phyloP scores from a whole-genome alignment of 2,797 vertebrate species.

The Fringilla coelebs region DNA sequence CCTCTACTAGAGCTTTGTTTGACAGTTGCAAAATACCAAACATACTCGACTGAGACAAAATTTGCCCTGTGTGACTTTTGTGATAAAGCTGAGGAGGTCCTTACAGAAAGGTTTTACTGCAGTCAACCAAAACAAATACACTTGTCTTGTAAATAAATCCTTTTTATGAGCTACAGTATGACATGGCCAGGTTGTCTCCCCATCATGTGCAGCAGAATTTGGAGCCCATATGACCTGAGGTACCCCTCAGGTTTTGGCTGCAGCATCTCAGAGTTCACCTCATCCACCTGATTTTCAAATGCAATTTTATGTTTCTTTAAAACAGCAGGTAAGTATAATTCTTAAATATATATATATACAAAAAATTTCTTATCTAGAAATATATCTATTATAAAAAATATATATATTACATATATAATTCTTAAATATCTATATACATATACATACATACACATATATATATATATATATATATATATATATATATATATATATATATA shows the following conservation, averaged over 20 bases:
- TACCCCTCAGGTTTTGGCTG: neutral
- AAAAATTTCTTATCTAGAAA: no score
- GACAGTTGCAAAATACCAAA: neutral
- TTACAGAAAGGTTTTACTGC: neutral
- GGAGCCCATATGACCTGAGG: neutral
- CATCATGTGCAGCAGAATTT: neutral
- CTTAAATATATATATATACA: neutral
- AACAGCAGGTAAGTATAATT: neutral
- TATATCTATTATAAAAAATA: no score
- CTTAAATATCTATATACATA: no score
- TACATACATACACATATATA: no score
- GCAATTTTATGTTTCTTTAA: neutral
- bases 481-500: neutral
- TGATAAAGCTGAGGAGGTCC: neutral
- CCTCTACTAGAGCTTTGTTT: neutral
- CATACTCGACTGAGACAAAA: neutral
- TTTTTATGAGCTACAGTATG: neutral
- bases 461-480: no score
- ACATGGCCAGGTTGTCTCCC: neutral
- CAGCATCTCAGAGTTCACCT: neutral
- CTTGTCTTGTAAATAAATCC: neutral
- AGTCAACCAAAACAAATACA: neutral
- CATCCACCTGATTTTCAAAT: neutral
- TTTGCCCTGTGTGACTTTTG: neutral
- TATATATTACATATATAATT: no score